These are phyloP conservation scores for Chlorodrepanis virens DNA, from an alignment of 2,113 vertebrate species.

Conservation along the genomic window DNA sequence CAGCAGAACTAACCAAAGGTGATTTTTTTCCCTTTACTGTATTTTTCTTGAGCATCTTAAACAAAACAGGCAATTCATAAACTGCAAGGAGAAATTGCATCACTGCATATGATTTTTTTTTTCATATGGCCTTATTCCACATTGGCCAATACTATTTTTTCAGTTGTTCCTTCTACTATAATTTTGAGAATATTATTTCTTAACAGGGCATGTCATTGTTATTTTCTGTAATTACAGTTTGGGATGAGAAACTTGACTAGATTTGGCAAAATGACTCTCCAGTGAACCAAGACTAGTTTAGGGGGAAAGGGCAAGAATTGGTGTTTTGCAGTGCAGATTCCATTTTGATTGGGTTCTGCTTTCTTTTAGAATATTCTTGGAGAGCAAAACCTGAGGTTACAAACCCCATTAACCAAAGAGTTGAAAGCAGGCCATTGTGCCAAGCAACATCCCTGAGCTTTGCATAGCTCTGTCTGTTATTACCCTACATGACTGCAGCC, in stretches of 20 bases:
- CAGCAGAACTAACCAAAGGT: neutral
- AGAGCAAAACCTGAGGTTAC: neutral
- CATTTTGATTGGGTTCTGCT: neutral
- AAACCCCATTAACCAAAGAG: neutral
- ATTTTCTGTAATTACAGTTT: slow-evolving; percentile 2
- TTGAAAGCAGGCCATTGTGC: neutral
- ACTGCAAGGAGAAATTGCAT: neutral
- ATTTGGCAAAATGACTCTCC: neutral
- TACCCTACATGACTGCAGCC: neutral
- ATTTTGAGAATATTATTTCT: neutral
- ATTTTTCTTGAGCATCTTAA: neutral
- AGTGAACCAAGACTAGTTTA: neutral
- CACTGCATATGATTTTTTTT: neutral
- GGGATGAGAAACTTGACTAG: neutral
- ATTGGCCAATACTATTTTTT: neutral
- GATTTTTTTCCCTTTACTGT: neutral
- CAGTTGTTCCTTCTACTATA: neutral
- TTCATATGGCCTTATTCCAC: neutral
- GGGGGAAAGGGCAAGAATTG: neutral
- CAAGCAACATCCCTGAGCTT: neutral
- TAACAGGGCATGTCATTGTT: neutral
- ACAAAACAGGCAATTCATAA: neutral
- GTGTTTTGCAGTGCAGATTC: neutral
- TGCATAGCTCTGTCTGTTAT: neutral
- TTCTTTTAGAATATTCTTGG: neutral